phyloP scores from a whole-genome alignment of 2,113 vertebrate genomes.

The Anarrhichthys ocellatus region DNA sequence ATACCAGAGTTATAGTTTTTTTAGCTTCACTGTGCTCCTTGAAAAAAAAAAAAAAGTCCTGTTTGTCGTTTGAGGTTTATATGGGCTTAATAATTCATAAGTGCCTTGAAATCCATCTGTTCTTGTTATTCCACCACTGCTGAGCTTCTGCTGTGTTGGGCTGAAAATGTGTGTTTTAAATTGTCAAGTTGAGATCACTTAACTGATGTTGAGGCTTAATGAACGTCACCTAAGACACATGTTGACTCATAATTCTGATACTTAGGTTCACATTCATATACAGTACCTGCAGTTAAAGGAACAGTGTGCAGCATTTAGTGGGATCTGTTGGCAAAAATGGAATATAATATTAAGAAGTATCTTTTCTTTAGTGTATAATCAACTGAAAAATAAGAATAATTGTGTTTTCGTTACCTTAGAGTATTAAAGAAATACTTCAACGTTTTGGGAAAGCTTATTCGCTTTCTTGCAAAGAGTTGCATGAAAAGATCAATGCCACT shows the following conservation, averaged over 20 bases:
- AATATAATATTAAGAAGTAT: not conserved
- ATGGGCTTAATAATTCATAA: conserved; percentile 42
- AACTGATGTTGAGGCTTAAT: not conserved
- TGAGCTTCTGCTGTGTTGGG: not conserved
- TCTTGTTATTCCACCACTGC: conserved; percentile 8
- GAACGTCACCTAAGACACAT: not conserved
- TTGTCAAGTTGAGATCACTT: not conserved
- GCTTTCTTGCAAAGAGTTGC: not conserved
- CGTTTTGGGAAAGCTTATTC: not conserved
- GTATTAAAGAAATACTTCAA: not conserved
- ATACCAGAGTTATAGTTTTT: not conserved
- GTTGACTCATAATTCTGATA: not conserved
- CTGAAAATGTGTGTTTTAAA: not conserved
- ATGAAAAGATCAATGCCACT: not conserved
- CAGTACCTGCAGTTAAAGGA: not conserved
- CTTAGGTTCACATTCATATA: not conserved
- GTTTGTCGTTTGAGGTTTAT: conserved; percentile 34
- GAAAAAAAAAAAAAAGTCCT: not conserved
- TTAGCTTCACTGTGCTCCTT: conserved; percentile 2
- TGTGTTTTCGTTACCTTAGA: too few species aligned
- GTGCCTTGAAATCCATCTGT: conserved; percentile 30
- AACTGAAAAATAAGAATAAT: too few species aligned
- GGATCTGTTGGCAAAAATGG: not conserved
- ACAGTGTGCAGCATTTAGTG: not conserved
- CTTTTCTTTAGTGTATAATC: not conserved